phyloP scores from a whole-genome alignment of 2,888 invertebrate species.

The Limnephilus lunatus region DNA sequence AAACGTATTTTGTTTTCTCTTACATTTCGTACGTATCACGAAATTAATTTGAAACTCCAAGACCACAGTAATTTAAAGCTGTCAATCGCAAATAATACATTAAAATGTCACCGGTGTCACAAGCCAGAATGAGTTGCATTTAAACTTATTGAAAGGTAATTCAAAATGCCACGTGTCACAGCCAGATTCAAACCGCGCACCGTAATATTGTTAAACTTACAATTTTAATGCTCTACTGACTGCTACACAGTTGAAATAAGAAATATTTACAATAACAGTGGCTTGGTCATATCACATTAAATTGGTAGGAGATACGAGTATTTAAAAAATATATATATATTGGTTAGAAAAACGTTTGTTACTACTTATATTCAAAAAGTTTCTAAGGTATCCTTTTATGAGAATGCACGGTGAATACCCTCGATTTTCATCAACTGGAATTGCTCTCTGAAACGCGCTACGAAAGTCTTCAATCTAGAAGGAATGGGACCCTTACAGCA shows the following conservation, averaged over 20 bases:
- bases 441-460: too few relatives aligned
- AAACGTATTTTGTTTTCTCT: not conserved
- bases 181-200: not conserved
- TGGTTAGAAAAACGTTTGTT: too few relatives aligned
- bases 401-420: too few relatives aligned
- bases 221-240: not conserved
- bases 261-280: not conserved
- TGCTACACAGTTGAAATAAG: not conserved
- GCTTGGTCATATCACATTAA: not conserved
- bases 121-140: conserved; percentile 5
- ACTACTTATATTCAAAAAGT: too few relatives aligned
- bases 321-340: too few relatives aligned
- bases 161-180: not conserved
- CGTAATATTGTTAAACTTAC: not conserved
- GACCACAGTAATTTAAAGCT: not conserved
- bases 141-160: conserved; percentile 24
- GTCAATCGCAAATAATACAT: not conserved
- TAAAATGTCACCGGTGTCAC: not conserved
- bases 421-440: too few relatives aligned
- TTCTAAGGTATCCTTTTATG: too few relatives aligned
- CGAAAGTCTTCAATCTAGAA: too few relatives aligned
- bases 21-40: not conserved
- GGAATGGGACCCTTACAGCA: too few relatives aligned
- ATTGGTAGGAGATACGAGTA: too few relatives aligned
- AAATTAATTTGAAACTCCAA: not conserved